These are phyloP conservation scores for Tupaia chinensis DNA, from an alignment of 2,113 vertebrate species.

Conservation along the genomic window DNA sequence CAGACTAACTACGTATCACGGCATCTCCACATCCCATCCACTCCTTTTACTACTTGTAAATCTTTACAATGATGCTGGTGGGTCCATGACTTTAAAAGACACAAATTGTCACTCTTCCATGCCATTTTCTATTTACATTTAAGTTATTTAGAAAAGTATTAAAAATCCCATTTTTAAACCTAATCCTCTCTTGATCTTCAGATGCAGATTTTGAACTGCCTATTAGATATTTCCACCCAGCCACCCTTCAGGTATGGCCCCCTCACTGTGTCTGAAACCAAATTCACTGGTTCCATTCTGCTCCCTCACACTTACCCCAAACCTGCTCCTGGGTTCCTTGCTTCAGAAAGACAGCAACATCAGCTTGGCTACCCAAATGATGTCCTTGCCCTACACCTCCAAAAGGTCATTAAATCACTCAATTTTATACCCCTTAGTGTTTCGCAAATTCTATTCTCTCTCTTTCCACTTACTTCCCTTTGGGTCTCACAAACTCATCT, in stretches of 20 bases:
- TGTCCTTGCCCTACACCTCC: background rate
- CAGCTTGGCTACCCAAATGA: background rate
- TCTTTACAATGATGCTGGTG: background rate
- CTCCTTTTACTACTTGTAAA: background rate
- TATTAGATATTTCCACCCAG: background rate
- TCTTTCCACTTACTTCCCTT: background rate
- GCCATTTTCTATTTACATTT: background rate
- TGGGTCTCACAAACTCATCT: background rate
- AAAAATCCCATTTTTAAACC: background rate
- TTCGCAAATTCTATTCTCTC: background rate
- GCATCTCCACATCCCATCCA: background rate
- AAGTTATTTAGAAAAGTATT: background rate
- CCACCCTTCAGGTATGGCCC: background rate
- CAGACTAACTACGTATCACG: background rate
- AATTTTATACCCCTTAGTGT: background rate
- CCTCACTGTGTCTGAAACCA: background rate
- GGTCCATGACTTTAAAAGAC: background rate
- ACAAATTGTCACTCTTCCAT: background rate
- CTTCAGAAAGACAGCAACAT: background rate
- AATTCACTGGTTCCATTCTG: background rate
- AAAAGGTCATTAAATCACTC: background rate
- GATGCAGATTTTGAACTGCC: constrained; percentile 10
- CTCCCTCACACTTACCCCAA: background rate
- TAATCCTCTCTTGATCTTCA: background rate
- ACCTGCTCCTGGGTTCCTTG: background rate